Evolutionary conservation across 2,113 vertebrate genomes (phyloP), one percentile per base, ranked within the genome.

Genomic region (Hippocampus zosterae): DNA sequence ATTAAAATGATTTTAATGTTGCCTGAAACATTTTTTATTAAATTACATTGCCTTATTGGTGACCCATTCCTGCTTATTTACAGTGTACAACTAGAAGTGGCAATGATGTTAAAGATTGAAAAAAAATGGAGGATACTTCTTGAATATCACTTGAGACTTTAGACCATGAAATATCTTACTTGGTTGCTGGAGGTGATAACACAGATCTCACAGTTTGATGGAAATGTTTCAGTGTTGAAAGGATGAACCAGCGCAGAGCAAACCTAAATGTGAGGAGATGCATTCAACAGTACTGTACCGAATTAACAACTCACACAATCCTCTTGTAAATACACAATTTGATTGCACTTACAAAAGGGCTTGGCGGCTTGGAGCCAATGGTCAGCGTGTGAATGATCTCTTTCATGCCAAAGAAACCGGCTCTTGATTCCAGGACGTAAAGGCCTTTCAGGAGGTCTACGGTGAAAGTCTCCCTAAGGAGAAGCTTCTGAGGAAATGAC

Each of bases 381-480:
- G 86, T 93, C n/a, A 94, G 70, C 0, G 91, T 92, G 75, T 95
- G 94, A 75, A 92, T 13, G 44, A 81, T 78, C 78, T 96, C 94
- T 52, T 89, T 89, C 57, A 75, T 75, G 9, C 44, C 80, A 11
- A 92, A 82, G 65, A 95, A 83, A 76, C 87, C 55, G 48, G 91
- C 81, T 78, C 92, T 94, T 0, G 93, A 95, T 83, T 96, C 94
- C 81, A 96, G 87, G n/a, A 88, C 78, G 60, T 94, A 94, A 25
- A 76, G 81, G 25, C 84, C 92, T 75, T 90, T 91, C 46, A 75
- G 82, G 52, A 90, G 84, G 72, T 94, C 90, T 0, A 91, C 73
- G 0, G 92, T 93, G 78, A 96, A 94, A 2, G 92, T 94, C 76
- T 93, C 92, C 80, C 92, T 92, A 27, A 96, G 88, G 62, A 94